Evolutionary conservation across 2,888 invertebrate genomes (phyloP).

Genomic region (Bimastos eiseni): DNA sequence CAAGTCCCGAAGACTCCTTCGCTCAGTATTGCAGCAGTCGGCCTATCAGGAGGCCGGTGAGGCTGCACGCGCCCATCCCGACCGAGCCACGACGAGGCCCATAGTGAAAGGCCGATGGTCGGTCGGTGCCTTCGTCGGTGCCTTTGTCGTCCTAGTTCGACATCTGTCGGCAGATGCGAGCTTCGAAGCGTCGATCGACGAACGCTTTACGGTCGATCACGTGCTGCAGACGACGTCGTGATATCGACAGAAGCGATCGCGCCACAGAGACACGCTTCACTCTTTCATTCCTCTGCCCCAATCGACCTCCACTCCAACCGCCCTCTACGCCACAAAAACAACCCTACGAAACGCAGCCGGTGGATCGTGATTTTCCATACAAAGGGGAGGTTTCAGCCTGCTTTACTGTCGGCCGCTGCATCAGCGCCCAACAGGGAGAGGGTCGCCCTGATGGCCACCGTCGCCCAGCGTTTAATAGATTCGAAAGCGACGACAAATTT

Average conservation of each 20-base stretch:
- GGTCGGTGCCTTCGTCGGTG: neutral
- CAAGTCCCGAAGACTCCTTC: neutral
- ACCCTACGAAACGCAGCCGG: neutral
- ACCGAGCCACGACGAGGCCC: neutral
- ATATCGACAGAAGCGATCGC: neutral
- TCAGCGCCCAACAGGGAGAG: neutral
- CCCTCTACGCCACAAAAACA: neutral
- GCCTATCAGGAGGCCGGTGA: neutral
- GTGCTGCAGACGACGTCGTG: neutral
- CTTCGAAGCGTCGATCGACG: neutral
- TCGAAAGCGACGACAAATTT: neutral
- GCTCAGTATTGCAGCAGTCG: neutral
- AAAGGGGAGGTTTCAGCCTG: neutral
- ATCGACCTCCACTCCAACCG: neutral
- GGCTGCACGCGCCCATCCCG: neutral
- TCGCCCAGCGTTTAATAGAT: neutral
- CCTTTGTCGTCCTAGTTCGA: neutral
- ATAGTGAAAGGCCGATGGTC: neutral
- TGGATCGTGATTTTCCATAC: neutral
- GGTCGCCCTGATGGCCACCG: neutral
- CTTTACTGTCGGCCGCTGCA: neutral
- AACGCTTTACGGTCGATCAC: neutral
- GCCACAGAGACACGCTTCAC: neutral
- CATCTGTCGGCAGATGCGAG: neutral
- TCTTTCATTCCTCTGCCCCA: neutral